phyloP scores from a whole-genome alignment of 2,113 vertebrate genomes.

The Ptyas mucosa region DNA sequence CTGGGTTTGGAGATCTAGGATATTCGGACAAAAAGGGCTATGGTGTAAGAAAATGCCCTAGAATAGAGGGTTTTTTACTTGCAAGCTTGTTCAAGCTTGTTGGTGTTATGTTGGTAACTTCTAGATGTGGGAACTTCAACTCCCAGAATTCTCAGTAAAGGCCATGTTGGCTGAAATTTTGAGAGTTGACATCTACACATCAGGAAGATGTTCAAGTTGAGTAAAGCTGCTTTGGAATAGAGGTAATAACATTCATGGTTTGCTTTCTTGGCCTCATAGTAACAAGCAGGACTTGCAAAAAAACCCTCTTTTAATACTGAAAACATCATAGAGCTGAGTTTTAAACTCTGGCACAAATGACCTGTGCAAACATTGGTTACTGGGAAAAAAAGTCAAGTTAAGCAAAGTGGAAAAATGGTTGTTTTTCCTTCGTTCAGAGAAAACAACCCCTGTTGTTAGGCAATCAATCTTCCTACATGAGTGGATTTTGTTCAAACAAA shows the following conservation, averaged over 20 bases:
- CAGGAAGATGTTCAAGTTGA: not conserved
- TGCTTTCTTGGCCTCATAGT: not conserved
- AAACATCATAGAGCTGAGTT: not conserved
- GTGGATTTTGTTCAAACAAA: not conserved
- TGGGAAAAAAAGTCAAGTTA: not conserved
- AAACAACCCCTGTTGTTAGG: not conserved
- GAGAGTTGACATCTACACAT: not conserved
- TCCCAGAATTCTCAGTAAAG: not conserved
- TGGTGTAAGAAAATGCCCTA: not conserved
- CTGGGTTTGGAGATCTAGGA: not conserved
- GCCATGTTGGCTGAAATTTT: not conserved
- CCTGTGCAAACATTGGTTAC: not conserved
- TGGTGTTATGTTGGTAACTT: not conserved
- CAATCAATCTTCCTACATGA: not conserved
- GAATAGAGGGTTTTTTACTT: not conserved
- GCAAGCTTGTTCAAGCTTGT: not conserved
- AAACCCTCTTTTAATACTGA: not conserved
- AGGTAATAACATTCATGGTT: not conserved
- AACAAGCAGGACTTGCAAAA: not conserved
- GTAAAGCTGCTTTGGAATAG: not conserved
- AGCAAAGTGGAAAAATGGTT: not conserved
- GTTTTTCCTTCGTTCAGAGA: not conserved
- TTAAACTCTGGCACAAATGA: not conserved
- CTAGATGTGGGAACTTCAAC: not conserved
- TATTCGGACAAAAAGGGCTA: not conserved